Evolutionary conservation across 2,113 vertebrate genomes (phyloP).

Genomic region (Callionymus lyra): DNA sequence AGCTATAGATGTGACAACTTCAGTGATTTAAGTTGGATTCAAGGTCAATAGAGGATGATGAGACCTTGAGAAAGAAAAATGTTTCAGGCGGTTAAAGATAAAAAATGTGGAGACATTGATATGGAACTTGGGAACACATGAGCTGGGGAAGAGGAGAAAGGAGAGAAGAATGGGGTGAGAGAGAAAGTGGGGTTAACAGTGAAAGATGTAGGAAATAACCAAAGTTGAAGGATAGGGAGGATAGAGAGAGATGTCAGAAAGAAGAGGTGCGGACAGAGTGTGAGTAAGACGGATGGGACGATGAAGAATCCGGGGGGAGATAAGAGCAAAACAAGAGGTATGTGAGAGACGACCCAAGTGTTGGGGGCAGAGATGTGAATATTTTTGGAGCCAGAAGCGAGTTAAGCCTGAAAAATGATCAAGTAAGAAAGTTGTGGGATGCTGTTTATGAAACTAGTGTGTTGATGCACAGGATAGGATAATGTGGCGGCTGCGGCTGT

Average conservation of each 20-base stretch:
- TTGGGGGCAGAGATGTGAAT: constrained; percentile 46
- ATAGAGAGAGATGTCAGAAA: constrained; percentile 62
- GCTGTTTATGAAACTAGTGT: no score
- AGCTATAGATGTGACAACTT: no score
- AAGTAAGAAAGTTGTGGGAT: constrained; percentile 24
- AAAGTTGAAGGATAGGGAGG: constrained; percentile 52
- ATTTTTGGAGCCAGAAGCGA: constrained; percentile 29
- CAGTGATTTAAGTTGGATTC: no score
- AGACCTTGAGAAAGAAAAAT: constrained; percentile 35
- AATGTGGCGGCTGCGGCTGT: no score
- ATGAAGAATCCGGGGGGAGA: constrained; percentile 47
- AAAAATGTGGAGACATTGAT: constrained; percentile 9
- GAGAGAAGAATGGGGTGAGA: constrained; percentile 34
- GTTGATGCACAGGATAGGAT: no score
- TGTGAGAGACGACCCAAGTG: constrained; percentile 46
- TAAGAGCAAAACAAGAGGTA: constrained; percentile 34
- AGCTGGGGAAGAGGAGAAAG: constrained; percentile 34
- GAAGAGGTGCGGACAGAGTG: constrained; percentile 47
- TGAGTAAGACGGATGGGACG: constrained; percentile 60
- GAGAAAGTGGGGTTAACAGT: constrained; percentile 35
- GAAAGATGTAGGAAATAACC: constrained; percentile 60
- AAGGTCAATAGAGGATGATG: constrained; percentile 22
- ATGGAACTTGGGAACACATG: constrained; percentile 18
- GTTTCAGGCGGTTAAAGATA: constrained; percentile 10
- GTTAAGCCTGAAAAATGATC: constrained; percentile 33